Evolutionary conservation across 2,113 vertebrate genomes (phyloP), one percentile per base, ranked within the genome.

Genomic region (Thunnus thynnus): DNA sequence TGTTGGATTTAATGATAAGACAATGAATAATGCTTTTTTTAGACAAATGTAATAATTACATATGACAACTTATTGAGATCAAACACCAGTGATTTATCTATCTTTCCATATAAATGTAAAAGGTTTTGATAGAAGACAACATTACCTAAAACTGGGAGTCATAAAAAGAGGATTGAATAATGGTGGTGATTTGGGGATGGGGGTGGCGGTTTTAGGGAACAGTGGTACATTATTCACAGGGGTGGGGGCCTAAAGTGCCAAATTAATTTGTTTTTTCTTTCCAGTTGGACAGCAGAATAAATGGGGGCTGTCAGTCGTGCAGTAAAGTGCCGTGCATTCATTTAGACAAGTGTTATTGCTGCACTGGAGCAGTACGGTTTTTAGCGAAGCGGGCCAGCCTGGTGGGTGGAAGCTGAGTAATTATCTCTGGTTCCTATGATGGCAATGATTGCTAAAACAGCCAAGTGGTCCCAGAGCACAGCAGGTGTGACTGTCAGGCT

Each of bases 281-380:
- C 95, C 95, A 96, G 96, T 96, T 97, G 97, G 96, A 94, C 85
- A 92, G 94, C 86, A 93, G 96, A 95, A 95, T 96, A 96, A 97
- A 97, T 96, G 96, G 96, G 93, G 86, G 91, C 96, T 95, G 93
- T 90, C 93, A 96, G 96, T 94, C 93, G 95, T 95, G 96, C 95
- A 94, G 96, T 96, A 97, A 97, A 97, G 95, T 94, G 94, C 92
- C 85, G 86, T 89, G 94, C 96, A 97, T 96, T 97, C 96, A 97
- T 97, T 96, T 94, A 93, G 95, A 95, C 93, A 94, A 96, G 96
- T 96, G 96, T 96, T 96, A 95, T 95, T 96, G 93, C 93, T 92
- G 92, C 87, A 79, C 66, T 86, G 93, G 86, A 83, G 90, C 93
- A 86, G 88, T 93, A 93, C 65, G 60, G 79, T 79, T 90, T 22